A percentile compares a stretch with the other conserved stretches of the same genome.
phyloP scores from a whole-genome alignment of 1,140 invertebrate species.

The Euborellia annulipes region DNA sequence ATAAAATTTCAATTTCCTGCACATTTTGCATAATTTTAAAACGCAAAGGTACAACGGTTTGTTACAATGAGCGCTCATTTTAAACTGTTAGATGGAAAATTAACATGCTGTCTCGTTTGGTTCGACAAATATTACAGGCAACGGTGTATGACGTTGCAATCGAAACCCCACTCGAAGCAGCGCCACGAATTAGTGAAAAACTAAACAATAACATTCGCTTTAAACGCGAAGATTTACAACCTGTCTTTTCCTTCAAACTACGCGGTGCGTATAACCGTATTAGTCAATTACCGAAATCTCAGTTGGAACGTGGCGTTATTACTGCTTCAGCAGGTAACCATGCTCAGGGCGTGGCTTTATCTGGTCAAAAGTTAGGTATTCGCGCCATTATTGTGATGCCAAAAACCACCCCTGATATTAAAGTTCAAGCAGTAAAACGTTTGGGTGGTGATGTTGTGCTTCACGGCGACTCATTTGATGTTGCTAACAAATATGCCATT shows the following conservation, averaged over 20 bases:
- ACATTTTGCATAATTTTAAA: background rate
- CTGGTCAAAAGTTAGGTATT: background rate
- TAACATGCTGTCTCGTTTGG: background rate
- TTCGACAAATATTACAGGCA: background rate
- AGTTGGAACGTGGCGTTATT: conserved; percentile 4
- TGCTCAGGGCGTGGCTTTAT: conserved; percentile 8
- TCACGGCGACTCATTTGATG: background rate
- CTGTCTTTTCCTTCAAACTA: background rate
- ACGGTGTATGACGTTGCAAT: background rate
- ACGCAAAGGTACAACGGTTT: background rate
- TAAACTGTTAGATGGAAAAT: background rate
- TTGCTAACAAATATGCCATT: background rate
- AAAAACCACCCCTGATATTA: conserved; percentile 2
- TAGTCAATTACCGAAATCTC: background rate
- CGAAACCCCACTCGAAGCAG: background rate
- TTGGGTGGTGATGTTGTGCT: background rate
- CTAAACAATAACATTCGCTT: background rate
- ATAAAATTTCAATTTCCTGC: background rate
- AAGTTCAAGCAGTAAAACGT: background rate
- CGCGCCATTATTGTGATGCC: conserved; percentile 6
- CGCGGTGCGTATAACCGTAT: background rate
- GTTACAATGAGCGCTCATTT: background rate
- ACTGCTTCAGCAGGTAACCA: conserved; percentile 9
- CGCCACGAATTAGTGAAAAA: background rate
- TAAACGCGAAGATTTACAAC: background rate